phyloP scores from a whole-genome alignment of 2,113 vertebrate genomes.

The Gyps fulvus region DNA sequence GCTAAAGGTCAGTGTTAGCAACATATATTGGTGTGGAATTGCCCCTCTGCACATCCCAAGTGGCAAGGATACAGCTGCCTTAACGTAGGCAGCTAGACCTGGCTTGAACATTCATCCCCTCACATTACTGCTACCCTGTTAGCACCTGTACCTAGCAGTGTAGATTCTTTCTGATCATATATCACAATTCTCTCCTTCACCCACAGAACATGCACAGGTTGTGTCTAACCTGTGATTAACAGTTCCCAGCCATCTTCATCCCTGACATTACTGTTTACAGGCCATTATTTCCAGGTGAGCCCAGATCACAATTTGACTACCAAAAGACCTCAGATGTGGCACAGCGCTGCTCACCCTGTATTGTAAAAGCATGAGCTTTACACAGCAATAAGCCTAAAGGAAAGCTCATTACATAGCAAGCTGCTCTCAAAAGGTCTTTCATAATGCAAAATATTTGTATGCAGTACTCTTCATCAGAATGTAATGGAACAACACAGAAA shows the following conservation, averaged over 20 bases:
- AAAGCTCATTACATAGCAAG: neutral
- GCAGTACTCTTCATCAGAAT: neutral
- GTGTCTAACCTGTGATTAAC: neutral
- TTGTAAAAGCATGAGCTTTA: neutral
- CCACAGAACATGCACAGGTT: accelerated
- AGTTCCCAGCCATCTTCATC: neutral
- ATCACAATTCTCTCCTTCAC: neutral
- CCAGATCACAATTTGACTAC: neutral
- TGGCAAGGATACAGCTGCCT: neutral
- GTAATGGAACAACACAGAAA: neutral
- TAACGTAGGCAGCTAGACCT: neutral
- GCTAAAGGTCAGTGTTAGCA: neutral
- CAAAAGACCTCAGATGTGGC: neutral
- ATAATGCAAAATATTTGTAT: neutral
- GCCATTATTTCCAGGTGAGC: neutral
- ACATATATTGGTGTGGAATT: neutral
- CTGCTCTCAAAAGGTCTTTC: neutral
- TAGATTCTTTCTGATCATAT: neutral
- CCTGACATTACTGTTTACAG: neutral
- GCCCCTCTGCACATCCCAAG: neutral
- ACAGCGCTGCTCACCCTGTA: neutral
- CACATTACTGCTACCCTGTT: neutral
- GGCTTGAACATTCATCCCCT: neutral
- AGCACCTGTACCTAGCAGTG: neutral
- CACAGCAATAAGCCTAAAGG: neutral